Evolutionary conservation across 2,797 vertebrate species (phyloP), one percentile per base, ranked within the genome.

Genomic region (Anguilla marmorata): DNA sequence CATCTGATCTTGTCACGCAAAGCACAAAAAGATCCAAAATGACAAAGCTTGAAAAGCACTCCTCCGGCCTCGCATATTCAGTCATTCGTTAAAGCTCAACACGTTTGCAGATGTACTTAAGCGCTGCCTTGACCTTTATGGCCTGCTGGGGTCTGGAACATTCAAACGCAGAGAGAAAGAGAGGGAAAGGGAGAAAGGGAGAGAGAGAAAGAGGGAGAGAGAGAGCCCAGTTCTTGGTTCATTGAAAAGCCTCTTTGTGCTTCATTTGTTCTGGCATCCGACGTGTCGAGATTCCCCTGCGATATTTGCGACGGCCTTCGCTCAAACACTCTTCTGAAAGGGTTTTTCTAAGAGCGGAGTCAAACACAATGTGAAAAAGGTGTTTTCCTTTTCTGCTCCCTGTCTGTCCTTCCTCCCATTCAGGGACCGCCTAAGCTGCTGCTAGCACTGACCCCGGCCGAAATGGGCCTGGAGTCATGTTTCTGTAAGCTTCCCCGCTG

Each of bases 181-280:
- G 72, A 83, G 52, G 84, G 14, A 27, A 19, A 60, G 30, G 58
- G 45, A 56, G 60, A 45, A 12, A 82, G 58, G 80, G 84, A 4
- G 50, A 45, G 48, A 56, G 72, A 50, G 86, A 30, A 21, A 11
- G 21, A 52, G 66, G 16, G 45, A 2, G 83, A 79, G 58, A 41
- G 54, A 82, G 88, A 50, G 58, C 86, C 14, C 27, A 83, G 48
- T 85, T 89, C 88, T 54, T 52, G 54, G 54, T 86, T 74, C 86
- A 69, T 85, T 92, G 90, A 92, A 91, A 90, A 92, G 86, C 63
- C 84, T 74, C 87, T 91, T 91, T 91, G 89, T 91, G 76, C 74
- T 41, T 87, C 88, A 88, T 89, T 90, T 89, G 84, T 89, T 84
- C 83, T 90, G 90, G 84, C 85, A 69, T 88, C 89, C 52, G 63